phyloP scores from a whole-genome alignment of 1,140 invertebrate genomes.

The Wasmannia auropunctata region DNA sequence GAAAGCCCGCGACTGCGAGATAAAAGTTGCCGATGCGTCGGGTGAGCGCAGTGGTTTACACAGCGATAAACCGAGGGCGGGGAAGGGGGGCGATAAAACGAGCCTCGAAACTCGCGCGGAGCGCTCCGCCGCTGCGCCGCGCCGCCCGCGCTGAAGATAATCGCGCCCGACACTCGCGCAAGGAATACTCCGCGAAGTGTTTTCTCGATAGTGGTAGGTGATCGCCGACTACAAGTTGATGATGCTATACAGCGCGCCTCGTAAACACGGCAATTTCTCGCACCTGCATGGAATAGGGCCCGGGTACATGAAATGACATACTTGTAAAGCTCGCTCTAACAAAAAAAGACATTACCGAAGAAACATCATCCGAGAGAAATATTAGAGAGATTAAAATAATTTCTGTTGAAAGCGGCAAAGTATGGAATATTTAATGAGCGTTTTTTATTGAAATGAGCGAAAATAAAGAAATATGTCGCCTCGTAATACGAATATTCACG shows the following conservation, averaged over 20 bases:
- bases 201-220: slow-evolving; percentile 26
- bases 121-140: neutral
- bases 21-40: slow-evolving; percentile 45
- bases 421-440: slow-evolving; percentile 21
- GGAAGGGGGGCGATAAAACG: slow-evolving; percentile 17
- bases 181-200: slow-evolving; percentile 37
- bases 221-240: slow-evolving; percentile 38
- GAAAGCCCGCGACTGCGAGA: slow-evolving; percentile 46
- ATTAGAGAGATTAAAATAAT: slow-evolving; percentile 2
- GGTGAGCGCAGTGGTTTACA: slow-evolving; percentile 39
- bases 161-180: slow-evolving; percentile 2
- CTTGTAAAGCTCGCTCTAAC: neutral
- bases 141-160: slow-evolving; percentile 20
- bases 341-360: neutral
- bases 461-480: slow-evolving; percentile 17
- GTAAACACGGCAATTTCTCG: slow-evolving; percentile 46
- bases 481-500: slow-evolving; percentile 33
- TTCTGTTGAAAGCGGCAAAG: neutral
- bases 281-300: neutral
- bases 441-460: slow-evolving; percentile 23
- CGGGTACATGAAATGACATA: neutral
- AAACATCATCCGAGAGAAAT: neutral
- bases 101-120: slow-evolving; percentile 24
- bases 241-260: slow-evolving; percentile 8
- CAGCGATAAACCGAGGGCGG: slow-evolving; percentile 27